These are phyloP conservation scores for Chironomus tepperi DNA, from an alignment of 1,140 invertebrate genomes.

Conservation along the genomic window DNA sequence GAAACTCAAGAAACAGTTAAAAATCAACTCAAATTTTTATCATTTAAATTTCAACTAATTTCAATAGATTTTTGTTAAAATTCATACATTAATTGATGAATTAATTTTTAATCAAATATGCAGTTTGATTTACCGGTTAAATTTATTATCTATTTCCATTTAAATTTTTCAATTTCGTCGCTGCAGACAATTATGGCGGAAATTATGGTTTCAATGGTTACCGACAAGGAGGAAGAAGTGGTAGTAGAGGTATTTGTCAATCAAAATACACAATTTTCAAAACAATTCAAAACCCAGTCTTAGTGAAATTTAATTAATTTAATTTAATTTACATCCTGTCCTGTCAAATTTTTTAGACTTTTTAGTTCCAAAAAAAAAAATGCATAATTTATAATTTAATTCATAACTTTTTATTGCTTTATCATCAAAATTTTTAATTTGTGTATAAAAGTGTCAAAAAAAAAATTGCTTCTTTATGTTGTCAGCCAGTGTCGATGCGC, in stretches of 20 bases:
- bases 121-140: neutral
- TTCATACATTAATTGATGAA: too few relatives aligned
- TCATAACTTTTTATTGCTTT: neutral
- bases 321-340: neutral
- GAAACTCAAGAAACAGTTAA: too few relatives aligned
- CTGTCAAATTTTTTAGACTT: too few relatives aligned
- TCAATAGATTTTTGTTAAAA: too few relatives aligned
- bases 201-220: constrained; percentile 8
- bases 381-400: neutral
- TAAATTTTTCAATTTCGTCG: neutral
- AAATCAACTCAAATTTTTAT: neutral
- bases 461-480: neutral
- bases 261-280: neutral
- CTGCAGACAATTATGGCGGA: constrained; percentile 18
- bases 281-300: neutral
- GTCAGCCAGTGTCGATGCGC: constrained; percentile 3
- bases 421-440: neutral
- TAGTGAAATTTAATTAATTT: neutral
- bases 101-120: too few relatives aligned
- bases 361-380: neutral
- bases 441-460: neutral
- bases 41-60: neutral
- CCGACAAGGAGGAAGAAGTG: constrained; percentile 19
- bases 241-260: constrained; percentile 1
- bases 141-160: neutral